phyloP scores from a whole-genome alignment of 1,140 invertebrate genomes.

The Neodiprion fabricii region DNA sequence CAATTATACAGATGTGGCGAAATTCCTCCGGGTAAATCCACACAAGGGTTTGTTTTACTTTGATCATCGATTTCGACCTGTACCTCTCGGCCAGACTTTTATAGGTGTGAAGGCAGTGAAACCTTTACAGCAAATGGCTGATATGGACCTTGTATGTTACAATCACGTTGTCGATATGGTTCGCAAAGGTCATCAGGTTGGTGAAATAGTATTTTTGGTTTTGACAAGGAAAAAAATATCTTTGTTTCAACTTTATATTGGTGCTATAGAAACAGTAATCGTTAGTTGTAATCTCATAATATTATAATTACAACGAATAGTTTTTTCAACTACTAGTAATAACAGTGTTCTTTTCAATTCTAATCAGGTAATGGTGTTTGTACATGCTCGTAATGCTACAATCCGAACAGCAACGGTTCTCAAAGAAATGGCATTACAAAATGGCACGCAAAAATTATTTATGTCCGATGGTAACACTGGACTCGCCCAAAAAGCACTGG shows the following conservation, averaged over 20 bases:
- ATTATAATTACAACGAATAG: neutral
- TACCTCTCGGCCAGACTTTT: constrained; percentile 92
- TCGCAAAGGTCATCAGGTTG: constrained; percentile 85
- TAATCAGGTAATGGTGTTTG: constrained; percentile 94
- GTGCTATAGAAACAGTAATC: neutral
- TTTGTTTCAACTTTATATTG: constrained; percentile 9
- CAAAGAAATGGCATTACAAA: constrained; percentile 77
- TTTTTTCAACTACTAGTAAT: constrained; percentile 7
- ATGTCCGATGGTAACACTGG: constrained; percentile 68
- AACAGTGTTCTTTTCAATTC: constrained; percentile 23
- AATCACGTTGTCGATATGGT: constrained; percentile 91
- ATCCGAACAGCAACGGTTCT: constrained; percentile 83
- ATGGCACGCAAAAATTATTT: constrained; percentile 75
- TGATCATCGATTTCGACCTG: constrained; percentile 94
- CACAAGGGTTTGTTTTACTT: constrained; percentile 96
- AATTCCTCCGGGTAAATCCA: constrained; percentile 93
- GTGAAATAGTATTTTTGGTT: constrained; percentile 1
- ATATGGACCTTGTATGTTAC: constrained; percentile 95
- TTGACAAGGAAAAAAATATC: constrained; percentile 15
- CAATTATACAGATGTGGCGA: constrained; percentile 96
- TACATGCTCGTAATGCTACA: constrained; percentile 97
- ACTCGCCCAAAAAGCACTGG: constrained; percentile 69
- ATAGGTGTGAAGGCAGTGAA: constrained; percentile 87
- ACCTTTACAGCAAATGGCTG: constrained; percentile 77
- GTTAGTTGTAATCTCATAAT: constrained; percentile 9